Base-by-base conservation (phyloP, 1,140 invertebrate species). In the Cyphomyrmex costatus region DNA sequence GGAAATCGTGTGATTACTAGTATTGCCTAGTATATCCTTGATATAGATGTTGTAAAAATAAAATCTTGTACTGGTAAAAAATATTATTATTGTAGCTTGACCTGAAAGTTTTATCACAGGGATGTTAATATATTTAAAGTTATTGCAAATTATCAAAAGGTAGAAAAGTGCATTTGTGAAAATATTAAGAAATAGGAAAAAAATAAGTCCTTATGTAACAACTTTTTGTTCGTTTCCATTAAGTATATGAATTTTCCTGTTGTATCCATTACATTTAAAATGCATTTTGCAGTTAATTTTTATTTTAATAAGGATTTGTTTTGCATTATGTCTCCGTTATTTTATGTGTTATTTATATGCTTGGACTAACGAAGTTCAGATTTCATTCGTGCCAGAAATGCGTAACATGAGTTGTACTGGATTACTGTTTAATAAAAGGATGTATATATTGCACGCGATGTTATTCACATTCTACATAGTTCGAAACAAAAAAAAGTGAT, bases 31-130 rank as follows among this genome's bases (percentile, higher is more conserved):
- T 86, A 74, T 80, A 60, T 92, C 77, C 88, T 87, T 89, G 84
- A 80, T 89, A 91, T 91, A 89, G 7, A 86, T 85, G 89, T 92
- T 91, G 88, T 89, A 91, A 73, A 91, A 91, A 92, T 91, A 89
- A 93, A 92, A 85, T 73, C 83, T 90, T 92, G 82, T 91, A 91
- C 86, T 86, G 86, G 73, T 92, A 79, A 91, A 85, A 87, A 58
- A 90, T 89, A 92, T 91, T 85, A 88, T 42, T 89, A 92, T 88
- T 88, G 63, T 79, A 91, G 46, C 68, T 82, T 88, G 77, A 76
- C 83, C 70, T 86, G 21, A 85, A 85, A 71, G 49, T 86, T 80
- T 82, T 90, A 86, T 74, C 46, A 78, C 53, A 46, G 87, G 61
- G 83, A 88, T 91, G 80, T 89, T 89, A 84, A 85, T 86, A 88